A percentile compares a stretch with the other conserved stretches of the same genome.
These are phyloP conservation scores for Petrocephalus microphthalmus DNA, from an alignment of 2,113 vertebrate genomes.

Conservation along the genomic window DNA sequence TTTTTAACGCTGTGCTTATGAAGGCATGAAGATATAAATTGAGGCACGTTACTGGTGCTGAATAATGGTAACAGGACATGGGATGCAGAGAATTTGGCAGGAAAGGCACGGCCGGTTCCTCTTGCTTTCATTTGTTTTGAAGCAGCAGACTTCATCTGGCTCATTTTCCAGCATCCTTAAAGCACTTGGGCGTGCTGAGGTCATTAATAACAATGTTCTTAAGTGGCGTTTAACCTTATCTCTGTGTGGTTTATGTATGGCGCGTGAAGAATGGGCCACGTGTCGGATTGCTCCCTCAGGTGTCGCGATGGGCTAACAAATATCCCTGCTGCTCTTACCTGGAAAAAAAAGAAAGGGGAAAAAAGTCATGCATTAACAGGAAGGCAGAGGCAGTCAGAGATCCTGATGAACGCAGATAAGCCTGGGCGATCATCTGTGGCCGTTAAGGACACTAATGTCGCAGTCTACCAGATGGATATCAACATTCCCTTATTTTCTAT, in stretches of 20 bases:
- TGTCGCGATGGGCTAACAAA: conserved; percentile 21
- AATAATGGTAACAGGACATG: not conserved
- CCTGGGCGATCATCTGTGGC: conserved; percentile 3
- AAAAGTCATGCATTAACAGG: not conserved
- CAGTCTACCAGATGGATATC: conserved; percentile 16
- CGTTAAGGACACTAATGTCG: not conserved
- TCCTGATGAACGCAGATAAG: conserved; percentile 9
- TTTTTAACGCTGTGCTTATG: not conserved
- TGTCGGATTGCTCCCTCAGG: conserved; percentile 12
- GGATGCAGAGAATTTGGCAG: not conserved
- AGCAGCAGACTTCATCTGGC: not conserved
- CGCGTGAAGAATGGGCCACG: conserved; percentile 39
- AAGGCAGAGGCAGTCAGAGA: not conserved
- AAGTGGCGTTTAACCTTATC: conserved; percentile 59
- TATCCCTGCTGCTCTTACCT: not conserved
- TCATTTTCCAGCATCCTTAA: not conserved
- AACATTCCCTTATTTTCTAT: conserved; percentile 1
- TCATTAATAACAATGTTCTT: conserved; percentile 61
- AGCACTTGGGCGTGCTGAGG: conserved; percentile 35
- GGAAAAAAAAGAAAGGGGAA: not conserved
- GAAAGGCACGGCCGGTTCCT: not conserved
- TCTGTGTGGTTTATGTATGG: conserved; percentile 51
- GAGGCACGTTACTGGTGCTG: not conserved
- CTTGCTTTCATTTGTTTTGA: not conserved
- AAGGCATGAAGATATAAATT: not conserved